Base-by-base conservation (phyloP, 2,888 invertebrate genomes). In the Tetragnatha montana region DNA sequence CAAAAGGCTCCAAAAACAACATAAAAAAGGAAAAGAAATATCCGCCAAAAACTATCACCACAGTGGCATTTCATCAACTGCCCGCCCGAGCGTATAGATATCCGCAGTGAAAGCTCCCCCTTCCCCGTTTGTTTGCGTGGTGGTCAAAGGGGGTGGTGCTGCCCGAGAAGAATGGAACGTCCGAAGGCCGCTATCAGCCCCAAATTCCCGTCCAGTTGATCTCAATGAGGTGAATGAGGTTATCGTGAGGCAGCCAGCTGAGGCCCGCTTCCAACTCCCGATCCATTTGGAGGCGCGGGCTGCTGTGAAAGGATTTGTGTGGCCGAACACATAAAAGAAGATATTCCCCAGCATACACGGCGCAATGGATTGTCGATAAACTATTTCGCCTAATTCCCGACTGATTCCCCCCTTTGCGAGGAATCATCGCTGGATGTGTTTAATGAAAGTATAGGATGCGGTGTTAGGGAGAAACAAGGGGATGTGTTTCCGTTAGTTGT, bases 201-300 rank as follows among this genome's bases (percentile, higher is more conserved):
- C 85, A 17, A 85, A 89, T 89, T 89, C 89, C 70, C 82, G 79
- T 71, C 86, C 86, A 90, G 89, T 90, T 83, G 82, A 90, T 90
- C 87, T 90, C 87, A 90, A 87, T 87, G 87, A 84, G 84, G 87
- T 84, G 87, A 90, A 90, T 90, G 84, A 90, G 90, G 90, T 90
- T 90, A 90, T 87, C 87, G 73, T 35, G 74, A 79, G 75, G 60
- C 60, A 69, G 84, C 90, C 90, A 90, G 90, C 90, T 90, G 90
- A 84, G 90, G 90, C 79, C 87, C 85, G 75, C 21, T 35, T 22
- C 51, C 22, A 71, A 69, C 21, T 50, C 81, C 60, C 70, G 81
- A 89, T 89, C 89, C 85, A 85, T 81, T 89, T 76, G 75, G 71
- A 81, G 21, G 78, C 83, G 83, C 22, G 51, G 83, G 88, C n/a